These are phyloP conservation scores for Rhyacophila evoluta DNA, from an alignment of 2,888 invertebrate species.

Conservation along the genomic window DNA sequence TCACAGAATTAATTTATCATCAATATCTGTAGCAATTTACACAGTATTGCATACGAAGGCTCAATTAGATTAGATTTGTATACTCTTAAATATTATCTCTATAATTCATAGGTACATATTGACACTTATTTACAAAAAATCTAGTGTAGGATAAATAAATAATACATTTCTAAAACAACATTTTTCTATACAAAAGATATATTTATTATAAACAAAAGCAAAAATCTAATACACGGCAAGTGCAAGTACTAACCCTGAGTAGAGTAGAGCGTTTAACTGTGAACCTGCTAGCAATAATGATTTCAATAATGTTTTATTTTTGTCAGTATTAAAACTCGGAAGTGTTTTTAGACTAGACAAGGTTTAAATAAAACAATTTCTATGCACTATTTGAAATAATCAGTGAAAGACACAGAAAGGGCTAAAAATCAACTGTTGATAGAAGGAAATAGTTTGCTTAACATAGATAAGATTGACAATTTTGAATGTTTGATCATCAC, in stretches of 20 bases:
- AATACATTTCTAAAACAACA: not conserved
- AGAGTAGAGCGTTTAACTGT: too few species aligned
- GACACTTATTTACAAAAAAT: not conserved
- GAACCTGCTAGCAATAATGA: too few species aligned
- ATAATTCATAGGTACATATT: slow-evolving; percentile 2
- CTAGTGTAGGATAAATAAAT: not conserved
- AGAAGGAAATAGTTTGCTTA: not conserved
- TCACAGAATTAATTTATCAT: not conserved
- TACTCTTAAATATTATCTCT: not conserved
- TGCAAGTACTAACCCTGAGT: too few species aligned
- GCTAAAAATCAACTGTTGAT: not conserved
- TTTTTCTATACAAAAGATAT: not conserved
- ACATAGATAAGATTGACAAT: not conserved
- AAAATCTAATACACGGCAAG: not conserved
- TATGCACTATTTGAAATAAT: too few species aligned
- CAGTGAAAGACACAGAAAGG: too few species aligned
- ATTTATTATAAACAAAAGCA: too few species aligned
- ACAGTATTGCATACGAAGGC: not conserved
- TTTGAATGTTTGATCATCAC: not conserved
- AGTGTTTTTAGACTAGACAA: too few species aligned
- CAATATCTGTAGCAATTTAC: not conserved
- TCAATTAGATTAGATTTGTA: not conserved
- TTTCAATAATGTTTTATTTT: too few species aligned
- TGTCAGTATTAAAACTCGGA: too few species aligned
- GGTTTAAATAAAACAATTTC: too few species aligned